These are phyloP conservation scores for Periophthalmodon schlosseri DNA, from an alignment of 2,113 vertebrate genomes.

Conservation along the genomic window DNA sequence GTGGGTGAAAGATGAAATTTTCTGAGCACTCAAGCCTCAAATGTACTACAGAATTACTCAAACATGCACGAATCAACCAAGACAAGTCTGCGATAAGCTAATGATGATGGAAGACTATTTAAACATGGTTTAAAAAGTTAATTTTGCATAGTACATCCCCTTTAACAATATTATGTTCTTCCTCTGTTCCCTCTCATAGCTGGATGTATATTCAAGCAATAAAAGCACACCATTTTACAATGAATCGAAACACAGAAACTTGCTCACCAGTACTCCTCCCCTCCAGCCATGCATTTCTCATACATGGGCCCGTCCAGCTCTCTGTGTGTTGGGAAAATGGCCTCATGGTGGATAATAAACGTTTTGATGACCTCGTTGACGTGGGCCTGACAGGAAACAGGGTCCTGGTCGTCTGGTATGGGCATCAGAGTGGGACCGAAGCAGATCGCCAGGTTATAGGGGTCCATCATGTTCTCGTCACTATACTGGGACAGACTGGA, in stretches of 20 bases:
- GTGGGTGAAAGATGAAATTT: too few species aligned
- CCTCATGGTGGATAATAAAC: conserved; percentile 92
- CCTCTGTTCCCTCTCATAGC: not conserved
- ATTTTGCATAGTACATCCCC: too few species aligned
- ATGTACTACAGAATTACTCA: too few species aligned
- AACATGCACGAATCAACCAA: too few species aligned
- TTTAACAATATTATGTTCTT: not conserved
- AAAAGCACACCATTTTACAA: not conserved
- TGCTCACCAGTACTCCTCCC: conserved; percentile 96
- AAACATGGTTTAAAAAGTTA: too few species aligned
- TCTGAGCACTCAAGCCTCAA: too few species aligned
- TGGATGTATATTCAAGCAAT: not conserved
- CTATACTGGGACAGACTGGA: conserved; percentile 94
- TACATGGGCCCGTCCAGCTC: conserved; percentile 96
- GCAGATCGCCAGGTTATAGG: conserved; percentile 98
- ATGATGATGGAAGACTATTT: too few species aligned
- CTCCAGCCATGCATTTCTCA: conserved; percentile 98
- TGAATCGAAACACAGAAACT: not conserved
- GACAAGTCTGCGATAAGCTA: too few species aligned
- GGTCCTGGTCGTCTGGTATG: conserved; percentile 96
- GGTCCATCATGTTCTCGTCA: conserved; percentile 99
- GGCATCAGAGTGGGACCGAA: conserved; percentile 98
- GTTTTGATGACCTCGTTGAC: conserved; percentile 99
- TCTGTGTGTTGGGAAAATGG: conserved; percentile 89
- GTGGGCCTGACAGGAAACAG: conserved; percentile 94